These are phyloP conservation scores for Rotaria macrura DNA, from an alignment of 2,888 invertebrate species.

Conservation along the genomic window DNA sequence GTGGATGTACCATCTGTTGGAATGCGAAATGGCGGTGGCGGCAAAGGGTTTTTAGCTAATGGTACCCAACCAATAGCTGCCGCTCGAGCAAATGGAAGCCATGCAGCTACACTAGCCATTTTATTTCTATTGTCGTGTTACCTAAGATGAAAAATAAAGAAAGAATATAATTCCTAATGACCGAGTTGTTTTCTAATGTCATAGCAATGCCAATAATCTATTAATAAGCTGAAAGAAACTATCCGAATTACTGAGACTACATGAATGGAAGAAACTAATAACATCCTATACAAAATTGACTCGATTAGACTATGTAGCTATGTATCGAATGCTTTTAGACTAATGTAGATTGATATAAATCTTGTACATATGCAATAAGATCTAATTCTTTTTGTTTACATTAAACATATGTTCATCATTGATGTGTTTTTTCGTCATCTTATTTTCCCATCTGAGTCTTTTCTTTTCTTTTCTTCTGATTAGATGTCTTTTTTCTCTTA, in stretches of 20 bases:
- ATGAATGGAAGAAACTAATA: background rate
- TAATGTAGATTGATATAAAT: background rate
- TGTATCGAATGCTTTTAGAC: background rate
- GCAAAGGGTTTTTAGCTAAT: conserved; percentile 58
- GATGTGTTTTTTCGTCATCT: background rate
- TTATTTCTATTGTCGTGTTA: background rate
- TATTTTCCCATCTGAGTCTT: background rate
- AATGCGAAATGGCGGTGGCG: conserved; percentile 18
- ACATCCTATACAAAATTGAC: background rate
- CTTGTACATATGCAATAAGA: background rate
- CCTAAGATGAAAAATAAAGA: background rate
- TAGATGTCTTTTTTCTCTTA: background rate
- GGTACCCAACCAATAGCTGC: conserved; percentile 99
- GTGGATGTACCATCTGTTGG: background rate
- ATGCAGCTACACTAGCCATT: conserved; percentile 99
- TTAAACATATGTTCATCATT: conserved; percentile 7
- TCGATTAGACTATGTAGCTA: background rate
- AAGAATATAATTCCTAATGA: background rate
- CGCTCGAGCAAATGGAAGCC: conserved; percentile 99
- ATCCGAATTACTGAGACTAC: background rate
- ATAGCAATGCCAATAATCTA: background rate
- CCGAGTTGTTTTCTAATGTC: background rate
- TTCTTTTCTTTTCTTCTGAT: background rate
- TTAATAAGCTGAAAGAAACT: background rate
- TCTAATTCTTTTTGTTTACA: background rate